Conservation (phyloP, 2,113 vertebrate genomes). For the Glareola pratincola region DNA sequence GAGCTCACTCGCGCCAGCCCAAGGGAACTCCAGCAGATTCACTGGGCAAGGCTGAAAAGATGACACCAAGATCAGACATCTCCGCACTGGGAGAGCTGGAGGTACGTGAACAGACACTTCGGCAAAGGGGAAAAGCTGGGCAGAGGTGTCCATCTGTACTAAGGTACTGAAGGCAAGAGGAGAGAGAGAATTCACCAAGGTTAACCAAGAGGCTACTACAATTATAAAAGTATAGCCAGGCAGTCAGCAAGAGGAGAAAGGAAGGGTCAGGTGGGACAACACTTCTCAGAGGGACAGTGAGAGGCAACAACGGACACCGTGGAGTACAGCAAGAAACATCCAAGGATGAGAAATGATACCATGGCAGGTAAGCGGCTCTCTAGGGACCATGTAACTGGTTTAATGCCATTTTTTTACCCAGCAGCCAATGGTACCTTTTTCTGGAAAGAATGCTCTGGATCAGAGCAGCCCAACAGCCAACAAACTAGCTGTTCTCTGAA, state of each 20-base stretch:
- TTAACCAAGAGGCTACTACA: neutral
- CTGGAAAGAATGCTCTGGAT: neutral
- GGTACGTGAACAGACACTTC: neutral
- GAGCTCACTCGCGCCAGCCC: accelerated
- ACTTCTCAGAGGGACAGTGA: neutral
- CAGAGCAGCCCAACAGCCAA: neutral
- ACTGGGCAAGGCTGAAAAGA: neutral
- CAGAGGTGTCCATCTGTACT: neutral
- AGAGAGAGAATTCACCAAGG: neutral
- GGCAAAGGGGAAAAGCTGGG: neutral
- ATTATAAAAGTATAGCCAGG: neutral
- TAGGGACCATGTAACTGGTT: neutral
- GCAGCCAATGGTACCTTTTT: accelerated
- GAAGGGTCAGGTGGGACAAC: neutral
- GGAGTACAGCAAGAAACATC: neutral
- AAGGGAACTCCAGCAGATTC: neutral
- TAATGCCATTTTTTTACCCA: neutral
- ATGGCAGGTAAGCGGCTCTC: accelerated
- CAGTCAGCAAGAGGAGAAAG: neutral
- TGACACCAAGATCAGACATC: too few relatives aligned
- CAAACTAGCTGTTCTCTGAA: neutral
- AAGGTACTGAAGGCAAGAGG: neutral
- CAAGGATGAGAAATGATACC: neutral
- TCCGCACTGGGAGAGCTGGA: neutral
- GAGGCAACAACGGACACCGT: neutral